Evolutionary conservation across 2,113 vertebrate genomes (phyloP).

Genomic region (Cepphus grylle): DNA sequence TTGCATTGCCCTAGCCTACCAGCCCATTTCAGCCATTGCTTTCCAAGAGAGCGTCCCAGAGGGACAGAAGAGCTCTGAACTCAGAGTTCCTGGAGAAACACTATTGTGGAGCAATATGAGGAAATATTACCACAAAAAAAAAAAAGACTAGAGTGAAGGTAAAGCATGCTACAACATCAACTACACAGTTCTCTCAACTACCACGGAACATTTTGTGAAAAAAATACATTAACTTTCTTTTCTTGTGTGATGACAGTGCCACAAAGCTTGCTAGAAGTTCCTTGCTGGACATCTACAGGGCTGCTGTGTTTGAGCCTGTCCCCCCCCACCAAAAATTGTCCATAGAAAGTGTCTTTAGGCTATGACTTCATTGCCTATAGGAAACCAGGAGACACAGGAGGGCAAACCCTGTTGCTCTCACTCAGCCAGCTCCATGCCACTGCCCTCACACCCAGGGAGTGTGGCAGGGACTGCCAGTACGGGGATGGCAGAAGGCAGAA

Average conservation of each 20-base stretch:
- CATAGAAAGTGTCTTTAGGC: background rate
- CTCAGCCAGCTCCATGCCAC: background rate
- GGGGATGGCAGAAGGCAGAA: background rate
- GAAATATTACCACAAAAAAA: background rate
- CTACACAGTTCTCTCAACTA: background rate
- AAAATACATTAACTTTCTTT: background rate
- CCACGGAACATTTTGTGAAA: background rate
- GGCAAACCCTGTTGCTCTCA: background rate
- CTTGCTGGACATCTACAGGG: background rate
- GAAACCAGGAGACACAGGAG: background rate
- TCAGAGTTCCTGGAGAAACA: background rate
- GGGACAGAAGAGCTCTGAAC: background rate
- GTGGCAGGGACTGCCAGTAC: background rate
- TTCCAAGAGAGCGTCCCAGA: background rate
- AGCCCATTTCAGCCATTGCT: fast-evolving
- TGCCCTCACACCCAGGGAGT: fast-evolving
- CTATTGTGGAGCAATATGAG: too few species aligned
- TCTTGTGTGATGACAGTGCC: background rate
- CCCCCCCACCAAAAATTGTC: background rate
- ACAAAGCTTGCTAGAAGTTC: background rate
- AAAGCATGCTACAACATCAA: background rate
- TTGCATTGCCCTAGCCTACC: background rate
- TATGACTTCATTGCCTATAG: background rate
- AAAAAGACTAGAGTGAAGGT: background rate
- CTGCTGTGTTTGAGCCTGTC: background rate